Evolutionary conservation across 2,888 invertebrate genomes (phyloP).

Genomic region (Spodoptera littoralis): DNA sequence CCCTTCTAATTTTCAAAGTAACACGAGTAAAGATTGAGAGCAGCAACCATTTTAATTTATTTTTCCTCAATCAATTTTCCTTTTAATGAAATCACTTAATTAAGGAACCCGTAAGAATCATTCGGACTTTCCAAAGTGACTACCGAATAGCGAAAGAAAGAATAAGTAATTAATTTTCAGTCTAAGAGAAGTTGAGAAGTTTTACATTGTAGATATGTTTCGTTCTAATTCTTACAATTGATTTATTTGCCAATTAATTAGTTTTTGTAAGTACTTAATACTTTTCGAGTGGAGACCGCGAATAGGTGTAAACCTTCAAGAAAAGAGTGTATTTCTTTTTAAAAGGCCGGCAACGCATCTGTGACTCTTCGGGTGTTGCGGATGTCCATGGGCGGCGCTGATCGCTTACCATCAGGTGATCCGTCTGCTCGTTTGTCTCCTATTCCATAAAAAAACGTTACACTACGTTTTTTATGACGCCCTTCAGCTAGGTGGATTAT

Average conservation of each 20-base stretch:
- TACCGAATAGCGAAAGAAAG: conserved; percentile 25
- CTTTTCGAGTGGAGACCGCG: too few species aligned
- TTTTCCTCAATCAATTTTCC: conserved; percentile 13
- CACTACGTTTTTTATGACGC: too few species aligned
- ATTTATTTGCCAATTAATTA: conserved; percentile 4
- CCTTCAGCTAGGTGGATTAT: too few species aligned
- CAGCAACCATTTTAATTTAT: conserved; percentile 4
- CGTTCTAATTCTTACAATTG: background rate
- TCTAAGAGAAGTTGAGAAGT: conserved; percentile 37
- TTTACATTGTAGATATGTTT: conserved; percentile 15
- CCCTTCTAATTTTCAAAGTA: background rate
- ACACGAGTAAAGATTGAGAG: conserved; percentile 1
- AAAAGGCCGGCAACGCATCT: too few species aligned
- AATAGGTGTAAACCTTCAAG: too few species aligned
- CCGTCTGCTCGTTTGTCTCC: too few species aligned
- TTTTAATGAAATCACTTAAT: conserved; percentile 38
- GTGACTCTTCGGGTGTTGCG: too few species aligned
- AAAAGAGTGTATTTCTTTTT: too few species aligned
- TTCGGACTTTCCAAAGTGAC: conserved; percentile 26
- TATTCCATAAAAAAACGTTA: too few species aligned
- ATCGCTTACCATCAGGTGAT: too few species aligned
- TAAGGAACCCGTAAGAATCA: conserved; percentile 24
- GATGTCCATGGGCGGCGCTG: too few species aligned
- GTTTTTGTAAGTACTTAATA: background rate
- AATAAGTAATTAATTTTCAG: conserved; percentile 51